Evolutionary conservation across 2,113 vertebrate species (phyloP), one percentile per base, ranked within the genome.

Genomic region (Coryphaenoides rupestris): DNA sequence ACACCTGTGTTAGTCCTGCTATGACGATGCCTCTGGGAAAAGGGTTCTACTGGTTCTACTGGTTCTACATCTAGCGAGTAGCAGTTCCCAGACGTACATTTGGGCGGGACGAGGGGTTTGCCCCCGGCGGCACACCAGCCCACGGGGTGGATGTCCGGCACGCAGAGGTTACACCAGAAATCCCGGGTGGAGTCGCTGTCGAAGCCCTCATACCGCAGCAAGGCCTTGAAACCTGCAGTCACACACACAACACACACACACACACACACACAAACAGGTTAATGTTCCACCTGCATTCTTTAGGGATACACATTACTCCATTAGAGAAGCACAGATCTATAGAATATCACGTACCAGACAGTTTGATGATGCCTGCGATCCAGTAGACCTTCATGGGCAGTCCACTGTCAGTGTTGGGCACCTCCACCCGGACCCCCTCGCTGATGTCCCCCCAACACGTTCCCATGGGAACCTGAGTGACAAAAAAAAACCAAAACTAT

Each of bases 331-430:
- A n/a, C n/a, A n/a, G n/a, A 9, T 40, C 33, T 40, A 40, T 40
- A 7, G 13, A 9, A 16, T 16, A 14, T 16, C 47, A 10, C 13
- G 73, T 82, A 98, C 96, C 95, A 88, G 96, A 94, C 88, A 98
- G 84, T 87, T 95, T 98, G 81, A 98, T 79, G 86, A 98, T 91
- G 55, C 89, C 92, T 83, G 95, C 95, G 77, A 98, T 95, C 96
- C 96, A 98, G 91, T 96, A 98, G 70, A 98, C 95, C 92, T 96
- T 98, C 84, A 93, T 92, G 70, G 94, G 90, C 23, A 98, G 86
- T 66, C 86, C 90, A 77, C 92, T 93, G 89, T 98, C 95, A 0
- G 94, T 94, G 87, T 98, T 98, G 1, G 91, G 93, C 79, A 98
- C 95, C 83, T 98, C 96, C 13, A 98, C 91, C 71, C 95, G 85